These are phyloP conservation scores for Homarus americanus DNA, from an alignment of 1,140 invertebrate species.

Conservation along the genomic window DNA sequence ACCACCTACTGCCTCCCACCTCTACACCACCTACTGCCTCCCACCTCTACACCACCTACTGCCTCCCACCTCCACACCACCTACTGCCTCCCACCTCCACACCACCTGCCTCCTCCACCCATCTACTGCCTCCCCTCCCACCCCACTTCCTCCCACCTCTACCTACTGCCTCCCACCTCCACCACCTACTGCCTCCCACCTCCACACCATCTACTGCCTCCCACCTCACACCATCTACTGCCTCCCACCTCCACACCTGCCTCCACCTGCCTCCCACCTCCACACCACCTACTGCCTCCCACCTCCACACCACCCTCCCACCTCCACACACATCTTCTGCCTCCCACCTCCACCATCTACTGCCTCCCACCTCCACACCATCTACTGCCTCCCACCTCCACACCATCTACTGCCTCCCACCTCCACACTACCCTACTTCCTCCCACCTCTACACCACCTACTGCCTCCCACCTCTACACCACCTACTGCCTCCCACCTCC, in stretches of 20 bases:
- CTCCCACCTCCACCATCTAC: too few species aligned
- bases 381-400: too few species aligned
- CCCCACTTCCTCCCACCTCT: not conserved
- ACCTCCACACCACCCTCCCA: too few species aligned
- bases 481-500: too few species aligned
- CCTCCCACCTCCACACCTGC: not conserved
- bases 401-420: too few species aligned
- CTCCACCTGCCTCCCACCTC: not conserved
- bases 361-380: too few species aligned
- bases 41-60: not conserved
- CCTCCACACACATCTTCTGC: too few species aligned
- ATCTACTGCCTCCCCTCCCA: not conserved
- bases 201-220: not conserved
- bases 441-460: not conserved
- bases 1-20: too few species aligned
- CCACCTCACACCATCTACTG: not conserved
- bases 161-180: not conserved
- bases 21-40: not conserved
- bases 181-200: not conserved
- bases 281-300: too few species aligned
- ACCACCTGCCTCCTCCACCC: not conserved
- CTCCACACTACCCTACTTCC: not conserved
- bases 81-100: not conserved
- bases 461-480: too few species aligned
- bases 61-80: not conserved